Evolutionary conservation across 2,888 invertebrate species (phyloP), one percentile per base, ranked within the genome.

Genomic region (Kryphioiulus occultus): DNA sequence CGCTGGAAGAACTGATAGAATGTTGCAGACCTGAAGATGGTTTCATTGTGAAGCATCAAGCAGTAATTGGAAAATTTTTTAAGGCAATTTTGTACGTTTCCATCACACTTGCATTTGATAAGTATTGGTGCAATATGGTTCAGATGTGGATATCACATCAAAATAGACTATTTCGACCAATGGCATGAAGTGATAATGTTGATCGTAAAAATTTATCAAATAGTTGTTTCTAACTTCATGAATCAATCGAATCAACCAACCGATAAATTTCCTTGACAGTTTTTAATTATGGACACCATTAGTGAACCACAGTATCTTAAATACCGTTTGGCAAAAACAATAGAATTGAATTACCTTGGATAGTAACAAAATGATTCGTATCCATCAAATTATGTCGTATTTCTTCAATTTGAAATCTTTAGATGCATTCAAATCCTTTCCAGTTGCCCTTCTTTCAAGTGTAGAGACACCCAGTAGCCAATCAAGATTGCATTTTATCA

Each of bases 11-110:
- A 26, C 53, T 86, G 10, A n/a, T 12, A 35, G 86, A 86, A 35
- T 86, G 86, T n/a, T 86, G 86, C 15, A 30, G 30, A 30, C 53
- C 86, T 26, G 15, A 12, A 53, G 35, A 22, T n/a, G 53, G 26
- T 4, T 86, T 86, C 53, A 47, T 86, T 30, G 86, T 86, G n/a
- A 42, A 86, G 26, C 53, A 86, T 53, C 19, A 53, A n/a, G 53
- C 47, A 86, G 59, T 86, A 12, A 44, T 86, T n/a, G 47, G 47
- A 12, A 32, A 30, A 15, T 86, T 86, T 15, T 53, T 86, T 53
- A 53, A 53, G 17, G 86, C 86, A 30, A 12, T 86, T n/a, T 30
- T 86, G 86, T 86, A 53, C 12, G 47, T 19, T 53, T 15, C 0
- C 12, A 4, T 30, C 30, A 78, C 12, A 26, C 26, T 17, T n/a